Conservation (phyloP, 1,140 invertebrate genomes). For the Drosophila kurseongensis region DNA sequence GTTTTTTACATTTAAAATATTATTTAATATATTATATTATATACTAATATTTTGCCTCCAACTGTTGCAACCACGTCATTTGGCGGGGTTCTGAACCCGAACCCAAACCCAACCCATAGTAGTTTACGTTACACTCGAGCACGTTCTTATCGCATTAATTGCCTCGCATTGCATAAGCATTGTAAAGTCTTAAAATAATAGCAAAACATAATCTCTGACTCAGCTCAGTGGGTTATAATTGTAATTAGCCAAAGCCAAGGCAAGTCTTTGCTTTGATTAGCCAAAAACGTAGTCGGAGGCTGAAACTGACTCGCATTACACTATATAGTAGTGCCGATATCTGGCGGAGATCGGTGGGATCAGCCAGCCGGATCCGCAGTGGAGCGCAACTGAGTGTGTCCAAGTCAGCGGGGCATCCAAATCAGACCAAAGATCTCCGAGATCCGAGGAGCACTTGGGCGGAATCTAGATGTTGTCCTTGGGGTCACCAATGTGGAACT, state of each 20-base stretch:
- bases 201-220: constrained; percentile 2
- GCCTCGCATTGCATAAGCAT: constrained; percentile 35
- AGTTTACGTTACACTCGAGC: constrained; percentile 20
- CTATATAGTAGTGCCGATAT: constrained; percentile 6
- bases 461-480: background rate
- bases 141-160: constrained; percentile 46
- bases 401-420: constrained; percentile 31
- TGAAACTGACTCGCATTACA: constrained; percentile 12
- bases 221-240: constrained; percentile 17
- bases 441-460: background rate
- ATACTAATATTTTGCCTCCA: background rate
- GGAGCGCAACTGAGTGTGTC: constrained; percentile 42
- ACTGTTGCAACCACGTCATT: constrained; percentile 14
- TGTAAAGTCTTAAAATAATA: background rate
- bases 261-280: constrained; percentile 27
- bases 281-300: constrained; percentile 7
- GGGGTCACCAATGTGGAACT: background rate
- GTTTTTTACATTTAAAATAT: too few species aligned
- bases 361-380: constrained; percentile 20
- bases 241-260: constrained; percentile 28
- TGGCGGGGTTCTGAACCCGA: background rate
- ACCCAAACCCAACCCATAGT: background rate
- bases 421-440: constrained; percentile 29
- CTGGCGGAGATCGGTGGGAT: constrained; percentile 9
- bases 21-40: too few species aligned